Conservation (phyloP, 2,797 vertebrate species). For the Sebastes nivosus region DNA sequence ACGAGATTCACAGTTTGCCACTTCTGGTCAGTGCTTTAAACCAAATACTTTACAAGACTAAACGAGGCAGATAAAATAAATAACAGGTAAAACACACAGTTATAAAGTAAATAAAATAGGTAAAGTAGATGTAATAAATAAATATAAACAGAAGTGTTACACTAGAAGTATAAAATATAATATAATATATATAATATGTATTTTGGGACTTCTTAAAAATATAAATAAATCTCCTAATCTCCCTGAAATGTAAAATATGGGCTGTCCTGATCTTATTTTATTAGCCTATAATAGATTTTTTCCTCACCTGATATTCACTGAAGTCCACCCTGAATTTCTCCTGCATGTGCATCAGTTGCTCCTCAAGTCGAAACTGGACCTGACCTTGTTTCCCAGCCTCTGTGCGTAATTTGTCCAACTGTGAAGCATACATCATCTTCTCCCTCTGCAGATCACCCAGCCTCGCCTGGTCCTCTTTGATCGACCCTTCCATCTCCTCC, state of each 20-base stretch:
- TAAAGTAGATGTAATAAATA: too few relatives aligned
- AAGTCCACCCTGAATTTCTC: constrained; percentile 81
- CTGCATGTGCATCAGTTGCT: constrained; percentile 84
- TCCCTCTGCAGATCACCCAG: constrained; percentile 85
- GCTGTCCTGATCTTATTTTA: fast-evolving
- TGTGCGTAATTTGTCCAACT: constrained; percentile 82
- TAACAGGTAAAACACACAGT: too few relatives aligned
- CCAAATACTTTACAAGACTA: too few relatives aligned
- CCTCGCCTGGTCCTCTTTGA: constrained; percentile 79
- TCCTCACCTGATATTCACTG: constrained; percentile 87
- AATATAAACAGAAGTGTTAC: too few relatives aligned
- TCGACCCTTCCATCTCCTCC: constrained; percentile 85
- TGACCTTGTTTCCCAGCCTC: constrained; percentile 83
- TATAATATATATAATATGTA: not conserved
- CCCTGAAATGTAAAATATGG: not conserved
- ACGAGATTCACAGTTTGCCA: too few relatives aligned
- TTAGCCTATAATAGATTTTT: too few relatives aligned
- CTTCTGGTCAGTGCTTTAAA: too few relatives aligned
- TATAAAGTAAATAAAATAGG: too few relatives aligned
- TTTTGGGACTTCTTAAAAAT: not conserved
- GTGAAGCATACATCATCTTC: constrained; percentile 80
- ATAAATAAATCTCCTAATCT: too few relatives aligned
- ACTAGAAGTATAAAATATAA: too few relatives aligned
- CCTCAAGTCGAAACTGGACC: constrained; percentile 85
- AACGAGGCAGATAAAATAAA: too few relatives aligned